These are phyloP conservation scores for Cathartes aura DNA, from an alignment of 2,113 vertebrate genomes.

Conservation along the genomic window DNA sequence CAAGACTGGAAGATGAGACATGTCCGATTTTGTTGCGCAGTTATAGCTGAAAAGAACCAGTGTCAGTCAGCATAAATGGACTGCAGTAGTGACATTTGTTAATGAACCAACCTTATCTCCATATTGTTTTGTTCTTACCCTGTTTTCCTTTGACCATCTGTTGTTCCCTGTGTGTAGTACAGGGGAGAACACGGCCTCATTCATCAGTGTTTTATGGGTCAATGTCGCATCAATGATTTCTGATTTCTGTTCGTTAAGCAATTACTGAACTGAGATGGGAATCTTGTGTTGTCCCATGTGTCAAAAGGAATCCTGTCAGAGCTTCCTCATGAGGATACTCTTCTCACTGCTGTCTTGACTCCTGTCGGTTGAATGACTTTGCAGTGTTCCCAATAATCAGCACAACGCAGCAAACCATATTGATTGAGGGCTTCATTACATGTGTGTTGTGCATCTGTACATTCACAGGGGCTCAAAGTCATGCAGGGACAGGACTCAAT, in stretches of 20 bases:
- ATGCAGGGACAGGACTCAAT: background rate
- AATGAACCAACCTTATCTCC: conserved; percentile 9
- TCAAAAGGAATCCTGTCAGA: conserved; percentile 43
- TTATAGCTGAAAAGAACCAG: conserved; percentile 5
- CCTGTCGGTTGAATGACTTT: conserved; percentile 14
- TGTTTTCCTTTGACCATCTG: conserved; percentile 9
- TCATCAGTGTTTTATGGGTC: conserved; percentile 28
- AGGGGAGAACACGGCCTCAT: conserved; percentile 12
- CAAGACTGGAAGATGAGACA: conserved; percentile 43
- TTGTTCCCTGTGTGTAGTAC: conserved; percentile 11
- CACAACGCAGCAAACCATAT: background rate
- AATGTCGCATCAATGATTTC: conserved; percentile 41
- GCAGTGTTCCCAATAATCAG: background rate
- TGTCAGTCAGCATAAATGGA: conserved; percentile 28
- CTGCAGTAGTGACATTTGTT: conserved; percentile 47
- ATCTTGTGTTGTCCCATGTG: conserved; percentile 36
- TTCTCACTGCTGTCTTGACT: conserved; percentile 57
- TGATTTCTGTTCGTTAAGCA: conserved; percentile 66
- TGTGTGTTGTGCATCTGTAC: background rate
- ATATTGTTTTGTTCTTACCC: background rate
- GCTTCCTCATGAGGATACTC: conserved; percentile 48
- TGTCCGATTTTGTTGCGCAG: conserved; percentile 13
- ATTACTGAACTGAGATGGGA: conserved; percentile 48
- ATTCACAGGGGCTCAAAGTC: background rate
- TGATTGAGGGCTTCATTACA: background rate